Conservation (phyloP, 2,888 invertebrate genomes). For the Philereme transversata region DNA sequence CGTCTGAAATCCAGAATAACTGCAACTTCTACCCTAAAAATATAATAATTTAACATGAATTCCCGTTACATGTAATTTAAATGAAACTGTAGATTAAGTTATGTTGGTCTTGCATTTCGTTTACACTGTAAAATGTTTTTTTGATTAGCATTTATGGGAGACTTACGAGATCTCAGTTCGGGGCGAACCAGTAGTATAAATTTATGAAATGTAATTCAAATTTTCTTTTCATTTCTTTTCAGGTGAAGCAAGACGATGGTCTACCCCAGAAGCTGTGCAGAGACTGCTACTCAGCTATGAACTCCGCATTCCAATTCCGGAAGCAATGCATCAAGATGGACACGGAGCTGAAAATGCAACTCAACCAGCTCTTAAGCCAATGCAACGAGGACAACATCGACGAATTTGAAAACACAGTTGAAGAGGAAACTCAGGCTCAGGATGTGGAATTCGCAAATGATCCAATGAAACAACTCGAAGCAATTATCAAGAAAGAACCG, state of each 20-base stretch:
- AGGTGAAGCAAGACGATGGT: constrained; percentile 71
- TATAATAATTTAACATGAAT: too few species aligned
- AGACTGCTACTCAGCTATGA: constrained; percentile 65
- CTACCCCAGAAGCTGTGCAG: constrained; percentile 73
- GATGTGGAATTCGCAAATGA: constrained; percentile 62
- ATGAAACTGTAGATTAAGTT: too few species aligned
- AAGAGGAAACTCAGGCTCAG: constrained; percentile 18
- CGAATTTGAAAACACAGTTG: constrained; percentile 37
- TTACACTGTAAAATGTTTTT: too few species aligned
- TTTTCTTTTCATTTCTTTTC: constrained; percentile 42
- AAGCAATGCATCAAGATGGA: constrained; percentile 78
- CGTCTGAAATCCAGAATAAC: too few species aligned
- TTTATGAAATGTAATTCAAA: too few species aligned
- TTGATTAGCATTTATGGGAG: too few species aligned
- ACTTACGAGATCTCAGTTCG: too few species aligned
- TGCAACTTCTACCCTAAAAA: too few species aligned
- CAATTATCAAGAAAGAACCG: constrained; percentile 71
- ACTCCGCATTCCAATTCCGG: constrained; percentile 70
- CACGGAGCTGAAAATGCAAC: constrained; percentile 65
- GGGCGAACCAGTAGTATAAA: too few species aligned
- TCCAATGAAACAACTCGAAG: constrained; percentile 69
- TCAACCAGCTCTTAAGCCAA: constrained; percentile 54
- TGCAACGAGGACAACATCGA: constrained; percentile 43
- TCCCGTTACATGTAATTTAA: too few species aligned
- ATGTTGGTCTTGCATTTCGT: too few species aligned